Evolutionary conservation across 2,797 vertebrate genomes (phyloP), one percentile per base, ranked within the genome.

Genomic region (Hoplostethus atlanticus): DNA sequence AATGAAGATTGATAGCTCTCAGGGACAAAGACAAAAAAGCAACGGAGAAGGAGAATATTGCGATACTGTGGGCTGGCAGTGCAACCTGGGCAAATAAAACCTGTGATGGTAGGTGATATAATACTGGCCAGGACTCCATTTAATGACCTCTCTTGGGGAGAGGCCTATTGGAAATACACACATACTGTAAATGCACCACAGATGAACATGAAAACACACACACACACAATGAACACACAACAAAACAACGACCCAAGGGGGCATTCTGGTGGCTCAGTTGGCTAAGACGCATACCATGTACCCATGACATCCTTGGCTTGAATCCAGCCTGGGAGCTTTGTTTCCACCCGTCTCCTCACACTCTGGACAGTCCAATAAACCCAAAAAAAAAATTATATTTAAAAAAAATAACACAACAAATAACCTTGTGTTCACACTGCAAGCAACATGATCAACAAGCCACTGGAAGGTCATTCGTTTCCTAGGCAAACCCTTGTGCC

Each of bases 1-100:
- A 87, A 91, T 80, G 65, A 89, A 84, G 79, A 92, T 65, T 81
- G 85, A 88, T 88, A 63, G 80, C 80, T 80, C 84, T 84, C 72
- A 55, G 72, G 53, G 55, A 74, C 51, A 64, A 21, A 71, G 60
- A 76, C 48, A 72, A 54, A 55, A 55, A 71, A 8, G 67, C 47
- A 13, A 66, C 51, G 59, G 47, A 59, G 64, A 48, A 47, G 46
- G 71, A 67, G 65, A 71, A 64, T 80, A 62, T 6, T 57, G 70
- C 64, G 69, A 73, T 46, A 50, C 10, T 13, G 51, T 48, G 54
- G 71, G 60, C 75, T 61, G 64, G 36, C 60, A 31, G 59, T 48
- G 13, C 38, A 70, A 73, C 62, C 58, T 61, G 57, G 68, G 44
- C 16, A 76, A 73, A 76, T 73, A 48, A 77, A 76, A 67, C 56